A percentile compares a stretch with the other conserved stretches of the same genome.
Conservation (phyloP, 2,888 invertebrate species). For the Trachelus iudaicus region DNA sequence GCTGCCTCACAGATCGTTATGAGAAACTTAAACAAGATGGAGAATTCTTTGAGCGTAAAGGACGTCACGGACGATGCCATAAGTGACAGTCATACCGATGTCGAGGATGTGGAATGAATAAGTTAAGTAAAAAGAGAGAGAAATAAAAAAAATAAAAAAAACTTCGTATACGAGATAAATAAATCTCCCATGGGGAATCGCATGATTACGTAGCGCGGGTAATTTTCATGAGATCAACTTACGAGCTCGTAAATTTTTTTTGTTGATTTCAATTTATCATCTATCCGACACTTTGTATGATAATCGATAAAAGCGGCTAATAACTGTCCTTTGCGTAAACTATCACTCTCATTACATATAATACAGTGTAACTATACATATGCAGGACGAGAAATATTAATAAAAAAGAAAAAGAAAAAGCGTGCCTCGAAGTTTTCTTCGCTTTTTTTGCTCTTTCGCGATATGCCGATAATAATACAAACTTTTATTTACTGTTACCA, state of each 20-base stretch:
- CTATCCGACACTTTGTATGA: too few species aligned
- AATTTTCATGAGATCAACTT: not conserved
- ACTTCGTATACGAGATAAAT: not conserved
- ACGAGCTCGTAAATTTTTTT: not conserved
- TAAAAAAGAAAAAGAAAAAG: not conserved
- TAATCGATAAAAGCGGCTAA: too few species aligned
- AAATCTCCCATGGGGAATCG: not conserved
- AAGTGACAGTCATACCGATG: conserved; percentile 56
- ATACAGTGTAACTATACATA: not conserved
- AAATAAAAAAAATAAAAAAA: not conserved
- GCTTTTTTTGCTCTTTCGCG: not conserved
- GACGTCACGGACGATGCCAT: conserved; percentile 39
- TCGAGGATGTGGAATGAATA: conserved; percentile 57
- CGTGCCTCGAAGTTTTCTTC: not conserved
- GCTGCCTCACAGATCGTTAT: conserved; percentile 55
- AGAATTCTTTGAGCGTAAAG: conserved; percentile 41
- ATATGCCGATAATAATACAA: not conserved
- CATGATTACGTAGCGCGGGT: not conserved
- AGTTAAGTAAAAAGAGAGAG: not conserved
- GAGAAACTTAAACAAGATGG: conserved; percentile 55
- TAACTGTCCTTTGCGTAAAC: not conserved
- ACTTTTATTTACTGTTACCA: conserved; percentile 5
- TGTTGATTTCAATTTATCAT: too few species aligned
- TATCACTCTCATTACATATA: not conserved
- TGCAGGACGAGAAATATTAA: not conserved